These are phyloP conservation scores for Poecilia velifera DNA, from an alignment of 2,797 vertebrate genomes.

Conservation along the genomic window DNA sequence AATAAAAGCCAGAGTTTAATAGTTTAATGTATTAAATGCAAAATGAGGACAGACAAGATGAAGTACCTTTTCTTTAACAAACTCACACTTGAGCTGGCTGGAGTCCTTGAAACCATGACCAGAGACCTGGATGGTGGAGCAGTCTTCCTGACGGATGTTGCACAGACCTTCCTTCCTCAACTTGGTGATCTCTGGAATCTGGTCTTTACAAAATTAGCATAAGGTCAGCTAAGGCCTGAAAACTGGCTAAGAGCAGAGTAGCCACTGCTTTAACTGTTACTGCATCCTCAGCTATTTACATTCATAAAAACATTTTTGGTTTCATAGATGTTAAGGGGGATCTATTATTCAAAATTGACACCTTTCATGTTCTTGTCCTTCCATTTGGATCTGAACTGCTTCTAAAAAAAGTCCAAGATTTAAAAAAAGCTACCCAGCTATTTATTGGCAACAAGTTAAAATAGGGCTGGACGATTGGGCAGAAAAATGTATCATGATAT, in stretches of 20 bases:
- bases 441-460: no score
- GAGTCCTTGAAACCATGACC: slow-evolving; percentile 87
- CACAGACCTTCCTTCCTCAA: slow-evolving; percentile 88
- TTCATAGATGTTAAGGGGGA: not conserved
- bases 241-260: not conserved
- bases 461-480: no score
- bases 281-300: not conserved
- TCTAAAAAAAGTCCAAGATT: no score
- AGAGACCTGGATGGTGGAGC: slow-evolving; percentile 80
- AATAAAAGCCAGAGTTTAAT: not conserved
- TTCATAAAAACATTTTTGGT: not conserved
- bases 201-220: slow-evolving; percentile 79
- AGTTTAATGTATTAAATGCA: not conserved
- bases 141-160: slow-evolving; percentile 82
- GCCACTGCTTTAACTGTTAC: not conserved
- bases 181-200: slow-evolving; percentile 87
- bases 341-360: no score
- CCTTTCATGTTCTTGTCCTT: no score
- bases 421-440: no score
- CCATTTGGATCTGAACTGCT: no score
- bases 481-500: no score
- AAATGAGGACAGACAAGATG: not conserved
- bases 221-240: slow-evolving; percentile 4
- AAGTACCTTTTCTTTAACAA: slow-evolving; percentile 88
- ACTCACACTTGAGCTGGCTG: slow-evolving; percentile 88